These are phyloP conservation scores for Bryconaethiops microstoma DNA, from an alignment of 2,797 vertebrate genomes.

Conservation along the genomic window DNA sequence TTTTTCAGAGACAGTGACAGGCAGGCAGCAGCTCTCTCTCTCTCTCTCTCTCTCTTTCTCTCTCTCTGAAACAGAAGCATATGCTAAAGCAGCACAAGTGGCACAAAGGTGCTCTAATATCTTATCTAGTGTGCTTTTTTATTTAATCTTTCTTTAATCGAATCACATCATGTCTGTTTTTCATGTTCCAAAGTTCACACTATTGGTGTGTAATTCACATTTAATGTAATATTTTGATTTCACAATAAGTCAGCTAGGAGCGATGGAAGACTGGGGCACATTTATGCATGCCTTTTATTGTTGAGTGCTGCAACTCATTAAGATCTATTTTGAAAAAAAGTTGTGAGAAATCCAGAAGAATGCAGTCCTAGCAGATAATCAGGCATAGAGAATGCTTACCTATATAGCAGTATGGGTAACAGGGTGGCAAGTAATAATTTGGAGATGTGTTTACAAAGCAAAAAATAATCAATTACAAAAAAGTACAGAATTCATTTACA, in stretches of 20 bases:
- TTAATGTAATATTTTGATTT: background rate
- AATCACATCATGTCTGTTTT: background rate
- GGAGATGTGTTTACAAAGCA: conserved; percentile 30
- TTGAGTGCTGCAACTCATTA: conserved; percentile 29
- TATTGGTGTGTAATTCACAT: background rate
- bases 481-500: background rate
- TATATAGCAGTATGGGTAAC: conserved; percentile 16
- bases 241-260: background rate
- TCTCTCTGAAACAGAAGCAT: conserved; percentile 35
- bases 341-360: conserved; percentile 43
- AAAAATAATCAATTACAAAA: background rate
- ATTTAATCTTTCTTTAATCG: background rate
- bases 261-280: background rate
- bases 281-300: background rate
- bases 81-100: background rate
- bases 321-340: conserved; percentile 31
- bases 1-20: conserved; percentile 32
- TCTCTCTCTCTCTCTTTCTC: conserved; percentile 59
- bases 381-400: conserved; percentile 45
- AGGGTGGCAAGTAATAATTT: background rate
- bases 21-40: conserved; percentile 45
- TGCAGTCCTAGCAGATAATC: conserved; percentile 36
- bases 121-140: background rate
- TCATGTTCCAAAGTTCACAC: background rate
- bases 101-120: background rate